These are phyloP conservation scores for Temnopleurus reevesii DNA, from an alignment of 53 echinoderm and acorn worm genomes.

Conservation along the genomic window DNA sequence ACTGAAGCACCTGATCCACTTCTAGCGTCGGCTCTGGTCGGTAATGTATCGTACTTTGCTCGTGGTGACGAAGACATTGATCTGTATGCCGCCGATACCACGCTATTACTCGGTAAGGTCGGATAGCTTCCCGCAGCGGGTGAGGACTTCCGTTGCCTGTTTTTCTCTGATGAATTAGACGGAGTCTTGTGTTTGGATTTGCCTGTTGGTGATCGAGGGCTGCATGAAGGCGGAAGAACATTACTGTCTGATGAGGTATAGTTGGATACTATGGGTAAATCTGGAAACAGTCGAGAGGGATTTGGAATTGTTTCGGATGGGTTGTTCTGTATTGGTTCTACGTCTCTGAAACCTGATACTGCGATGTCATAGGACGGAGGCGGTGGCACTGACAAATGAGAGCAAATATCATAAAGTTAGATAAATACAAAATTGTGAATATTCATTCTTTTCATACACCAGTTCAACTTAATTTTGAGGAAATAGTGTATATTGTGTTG, in stretches of 20 bases:
- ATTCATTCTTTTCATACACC: too few relatives aligned
- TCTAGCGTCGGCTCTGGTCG: neutral
- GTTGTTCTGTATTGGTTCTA: neutral
- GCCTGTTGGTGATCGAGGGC: constrained; percentile 15
- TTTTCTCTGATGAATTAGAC: neutral
- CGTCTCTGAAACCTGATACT: constrained; percentile 19
- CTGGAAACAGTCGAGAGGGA: neutral
- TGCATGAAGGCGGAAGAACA: constrained; percentile 7
- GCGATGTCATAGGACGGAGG: constrained; percentile 54
- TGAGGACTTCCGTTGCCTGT: neutral
- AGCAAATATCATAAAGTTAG: too few relatives aligned
- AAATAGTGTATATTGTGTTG: too few relatives aligned
- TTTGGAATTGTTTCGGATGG: neutral
- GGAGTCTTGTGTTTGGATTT: neutral
- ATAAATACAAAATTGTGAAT: too few relatives aligned
- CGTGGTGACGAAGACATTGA: constrained; percentile 5
- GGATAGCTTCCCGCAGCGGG: neutral
- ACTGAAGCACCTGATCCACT: neutral
- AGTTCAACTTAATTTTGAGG: too few relatives aligned
- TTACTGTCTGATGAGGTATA: constrained; percentile 12
- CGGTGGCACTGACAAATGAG: constrained; percentile 42
- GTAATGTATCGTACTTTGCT: neutral
- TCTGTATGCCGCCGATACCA: neutral
- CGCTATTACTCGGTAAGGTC: neutral
- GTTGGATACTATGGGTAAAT: constrained; percentile 38